Evolutionary conservation across 2,888 invertebrate genomes (phyloP).

Genomic region (Synanthedon tipuliformis): DNA sequence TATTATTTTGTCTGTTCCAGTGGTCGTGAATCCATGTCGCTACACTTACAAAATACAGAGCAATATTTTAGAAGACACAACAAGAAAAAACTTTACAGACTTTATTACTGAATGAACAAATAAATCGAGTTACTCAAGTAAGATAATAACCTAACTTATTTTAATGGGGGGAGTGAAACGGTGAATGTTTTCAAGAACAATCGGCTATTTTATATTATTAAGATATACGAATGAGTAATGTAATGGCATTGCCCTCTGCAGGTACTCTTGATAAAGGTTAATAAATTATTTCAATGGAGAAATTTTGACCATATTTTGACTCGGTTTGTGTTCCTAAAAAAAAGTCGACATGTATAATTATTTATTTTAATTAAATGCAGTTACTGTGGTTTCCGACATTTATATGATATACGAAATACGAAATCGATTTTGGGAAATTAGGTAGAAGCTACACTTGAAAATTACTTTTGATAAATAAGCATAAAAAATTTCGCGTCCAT

Average conservation of each 20-base stretch:
- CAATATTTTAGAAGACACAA: constrained; percentile 39
- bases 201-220: constrained; percentile 15
- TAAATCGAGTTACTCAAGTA: constrained; percentile 45
- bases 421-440: too few relatives aligned
- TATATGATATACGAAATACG: too few relatives aligned
- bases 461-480: too few relatives aligned
- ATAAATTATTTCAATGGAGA: not conserved
- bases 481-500: too few relatives aligned
- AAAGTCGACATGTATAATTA: not conserved
- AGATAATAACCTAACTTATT: constrained; percentile 43
- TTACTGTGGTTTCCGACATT: too few relatives aligned
- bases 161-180: constrained; percentile 32
- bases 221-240: not conserved
- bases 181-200: constrained; percentile 26
- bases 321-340: too few relatives aligned
- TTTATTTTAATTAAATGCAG: not conserved
- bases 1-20: not conserved
- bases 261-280: constrained; percentile 1
- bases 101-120: constrained; percentile 54
- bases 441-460: too few relatives aligned
- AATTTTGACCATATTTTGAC: not conserved
- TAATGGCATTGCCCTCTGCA: not conserved
- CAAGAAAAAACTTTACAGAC: constrained; percentile 25
- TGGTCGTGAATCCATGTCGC: constrained; percentile 18
- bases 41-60: constrained; percentile 43